Conservation (phyloP, 2,888 invertebrate genomes). For the Mimas tiliae region DNA sequence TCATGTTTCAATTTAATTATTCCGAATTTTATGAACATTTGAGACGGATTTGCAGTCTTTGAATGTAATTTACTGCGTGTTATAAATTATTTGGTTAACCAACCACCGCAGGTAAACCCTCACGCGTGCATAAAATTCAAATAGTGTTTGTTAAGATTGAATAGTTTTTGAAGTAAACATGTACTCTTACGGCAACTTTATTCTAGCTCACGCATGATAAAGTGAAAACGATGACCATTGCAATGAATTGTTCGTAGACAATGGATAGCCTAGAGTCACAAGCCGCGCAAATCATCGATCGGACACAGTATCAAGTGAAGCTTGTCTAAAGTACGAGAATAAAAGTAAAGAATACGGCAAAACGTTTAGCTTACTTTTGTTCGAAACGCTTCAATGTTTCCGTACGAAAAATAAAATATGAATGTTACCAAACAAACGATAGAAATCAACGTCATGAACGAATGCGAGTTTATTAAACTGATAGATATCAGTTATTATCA, state of each 20-base stretch:
- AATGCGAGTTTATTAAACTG: background rate
- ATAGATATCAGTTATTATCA: no score
- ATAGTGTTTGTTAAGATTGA: no score
- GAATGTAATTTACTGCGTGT: no score
- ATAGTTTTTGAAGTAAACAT: background rate
- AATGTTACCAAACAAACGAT: background rate
- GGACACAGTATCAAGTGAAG: constrained; percentile 59
- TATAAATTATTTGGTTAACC: no score
- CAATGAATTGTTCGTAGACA: constrained; percentile 47
- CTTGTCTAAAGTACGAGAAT: constrained; percentile 36
- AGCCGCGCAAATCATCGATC: constrained; percentile 53
- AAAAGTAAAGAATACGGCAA: constrained; percentile 41
- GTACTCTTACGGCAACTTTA: constrained; percentile 24
- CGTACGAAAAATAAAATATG: constrained; percentile 27
- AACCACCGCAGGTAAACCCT: no score
- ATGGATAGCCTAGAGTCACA: constrained; percentile 43
- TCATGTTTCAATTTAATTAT: no score
- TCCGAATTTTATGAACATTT: no score
- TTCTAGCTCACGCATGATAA: constrained; percentile 48
- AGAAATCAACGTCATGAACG: background rate
- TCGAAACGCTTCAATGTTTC: constrained; percentile 36
- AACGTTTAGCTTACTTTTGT: constrained; percentile 45
- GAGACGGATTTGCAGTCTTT: no score
- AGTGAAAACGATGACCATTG: constrained; percentile 53
- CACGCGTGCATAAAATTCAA: no score